These are phyloP conservation scores for Panthera uncia DNA, from an alignment of 2,113 vertebrate species.

Conservation along the genomic window DNA sequence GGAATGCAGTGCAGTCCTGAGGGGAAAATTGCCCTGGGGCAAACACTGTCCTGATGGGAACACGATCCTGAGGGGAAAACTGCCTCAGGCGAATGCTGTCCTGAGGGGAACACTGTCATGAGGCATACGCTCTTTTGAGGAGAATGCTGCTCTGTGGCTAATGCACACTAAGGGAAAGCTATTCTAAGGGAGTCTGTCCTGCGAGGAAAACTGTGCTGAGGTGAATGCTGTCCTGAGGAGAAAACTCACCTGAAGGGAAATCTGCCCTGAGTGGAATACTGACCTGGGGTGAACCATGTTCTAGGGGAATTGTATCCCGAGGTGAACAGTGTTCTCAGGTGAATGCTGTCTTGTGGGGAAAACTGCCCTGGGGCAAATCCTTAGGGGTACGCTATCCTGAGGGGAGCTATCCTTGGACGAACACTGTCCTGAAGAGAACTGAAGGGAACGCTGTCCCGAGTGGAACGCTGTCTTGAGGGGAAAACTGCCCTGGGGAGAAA, in stretches of 20 bases:
- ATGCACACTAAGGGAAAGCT: not conserved
- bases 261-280: not conserved
- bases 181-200: not conserved
- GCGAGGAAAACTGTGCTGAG: not conserved
- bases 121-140: too few relatives aligned
- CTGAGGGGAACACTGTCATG: not conserved
- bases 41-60: too few relatives aligned
- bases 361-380: too few relatives aligned
- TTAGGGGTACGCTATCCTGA: too few relatives aligned
- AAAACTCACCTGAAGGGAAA: too few relatives aligned
- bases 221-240: not conserved
- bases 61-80: not conserved
- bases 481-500: too few relatives aligned
- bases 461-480: not conserved
- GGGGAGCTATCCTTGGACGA: too few relatives aligned
- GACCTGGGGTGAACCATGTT: not conserved
- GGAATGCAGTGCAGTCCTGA: not conserved
- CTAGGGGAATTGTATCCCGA: too few relatives aligned
- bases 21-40: accelerated
- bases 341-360: too few relatives aligned
- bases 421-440: not conserved
- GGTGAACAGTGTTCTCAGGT: too few relatives aligned
- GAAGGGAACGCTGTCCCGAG: not conserved
- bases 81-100: not conserved
- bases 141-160: not conserved